Conservation (phyloP, 2,888 invertebrate genomes). For the Drosophila emarginata region DNA sequence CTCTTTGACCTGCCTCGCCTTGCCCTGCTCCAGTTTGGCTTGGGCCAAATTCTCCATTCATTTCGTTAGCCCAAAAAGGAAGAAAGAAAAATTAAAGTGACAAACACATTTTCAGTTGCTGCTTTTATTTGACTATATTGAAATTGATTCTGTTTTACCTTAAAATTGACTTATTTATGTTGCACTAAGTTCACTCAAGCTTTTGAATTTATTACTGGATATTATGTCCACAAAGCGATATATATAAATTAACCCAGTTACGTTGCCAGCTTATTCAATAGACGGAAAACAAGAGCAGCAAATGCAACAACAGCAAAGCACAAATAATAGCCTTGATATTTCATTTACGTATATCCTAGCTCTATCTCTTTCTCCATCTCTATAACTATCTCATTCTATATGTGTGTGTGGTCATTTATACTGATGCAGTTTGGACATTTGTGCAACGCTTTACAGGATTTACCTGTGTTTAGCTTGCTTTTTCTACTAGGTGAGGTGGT, state of each 20-base stretch:
- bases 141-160: slow-evolving; percentile 7
- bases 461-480: slow-evolving; percentile 58
- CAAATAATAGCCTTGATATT: slow-evolving; percentile 68
- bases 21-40: background rate
- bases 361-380: background rate
- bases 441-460: slow-evolving; percentile 60
- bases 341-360: slow-evolving; percentile 48
- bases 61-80: background rate
- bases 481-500: background rate
- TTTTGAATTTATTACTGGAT: slow-evolving; percentile 28
- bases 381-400: background rate
- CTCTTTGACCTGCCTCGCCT: slow-evolving; percentile 24
- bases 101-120: slow-evolving; percentile 5
- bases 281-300: slow-evolving; percentile 37
- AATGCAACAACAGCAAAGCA: slow-evolving; percentile 46
- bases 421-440: slow-evolving; percentile 46
- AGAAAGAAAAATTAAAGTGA: slow-evolving; percentile 4
- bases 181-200: slow-evolving; percentile 14
- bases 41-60: background rate
- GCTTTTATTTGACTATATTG: background rate
- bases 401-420: slow-evolving; percentile 51
- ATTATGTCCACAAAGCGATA: slow-evolving; percentile 33
- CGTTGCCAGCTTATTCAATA: slow-evolving; percentile 55
- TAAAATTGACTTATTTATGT: slow-evolving; percentile 45
- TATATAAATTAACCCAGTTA: slow-evolving; percentile 58